These are phyloP conservation scores for Teinopalpus imperialis DNA, from an alignment of 2,888 invertebrate species.

Conservation along the genomic window DNA sequence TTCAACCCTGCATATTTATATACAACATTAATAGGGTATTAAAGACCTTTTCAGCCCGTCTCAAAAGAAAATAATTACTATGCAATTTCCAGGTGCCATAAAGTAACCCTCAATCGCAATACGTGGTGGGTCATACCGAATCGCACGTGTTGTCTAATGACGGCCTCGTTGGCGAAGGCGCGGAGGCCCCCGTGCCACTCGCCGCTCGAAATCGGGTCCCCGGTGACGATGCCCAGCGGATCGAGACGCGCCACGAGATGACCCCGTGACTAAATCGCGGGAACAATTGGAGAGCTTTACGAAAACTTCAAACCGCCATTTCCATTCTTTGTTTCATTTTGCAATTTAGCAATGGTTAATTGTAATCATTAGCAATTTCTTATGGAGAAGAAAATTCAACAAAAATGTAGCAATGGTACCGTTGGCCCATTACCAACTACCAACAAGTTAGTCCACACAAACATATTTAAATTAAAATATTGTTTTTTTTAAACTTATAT, in stretches of 20 bases:
- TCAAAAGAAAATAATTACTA: slow-evolving; percentile 11
- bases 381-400: no score
- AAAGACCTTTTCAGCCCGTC: slow-evolving; percentile 13
- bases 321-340: no score
- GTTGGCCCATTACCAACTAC: slow-evolving; percentile 13
- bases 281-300: slow-evolving; percentile 35
- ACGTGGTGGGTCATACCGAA: slow-evolving; percentile 67
- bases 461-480: slow-evolving; percentile 6
- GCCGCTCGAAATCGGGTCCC: slow-evolving; percentile 80
- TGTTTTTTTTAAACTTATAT: no score
- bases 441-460: slow-evolving; percentile 5
- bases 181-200: slow-evolving; percentile 76
- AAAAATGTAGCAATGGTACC: no score
- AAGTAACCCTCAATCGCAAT: slow-evolving; percentile 53
- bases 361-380: no score
- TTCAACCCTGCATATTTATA: neutral
- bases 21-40: neutral
- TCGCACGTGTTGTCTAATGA: slow-evolving; percentile 79
- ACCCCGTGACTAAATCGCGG: slow-evolving; percentile 89
- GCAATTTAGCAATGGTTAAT: no score
- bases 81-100: slow-evolving; percentile 45
- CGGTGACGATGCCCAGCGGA: slow-evolving; percentile 93
- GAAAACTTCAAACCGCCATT: slow-evolving; percentile 16
- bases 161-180: slow-evolving; percentile 77
- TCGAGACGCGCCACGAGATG: slow-evolving; percentile 96